Evolutionary conservation across 2,797 vertebrate species (phyloP).

Genomic region (Sebastes glaucus): DNA sequence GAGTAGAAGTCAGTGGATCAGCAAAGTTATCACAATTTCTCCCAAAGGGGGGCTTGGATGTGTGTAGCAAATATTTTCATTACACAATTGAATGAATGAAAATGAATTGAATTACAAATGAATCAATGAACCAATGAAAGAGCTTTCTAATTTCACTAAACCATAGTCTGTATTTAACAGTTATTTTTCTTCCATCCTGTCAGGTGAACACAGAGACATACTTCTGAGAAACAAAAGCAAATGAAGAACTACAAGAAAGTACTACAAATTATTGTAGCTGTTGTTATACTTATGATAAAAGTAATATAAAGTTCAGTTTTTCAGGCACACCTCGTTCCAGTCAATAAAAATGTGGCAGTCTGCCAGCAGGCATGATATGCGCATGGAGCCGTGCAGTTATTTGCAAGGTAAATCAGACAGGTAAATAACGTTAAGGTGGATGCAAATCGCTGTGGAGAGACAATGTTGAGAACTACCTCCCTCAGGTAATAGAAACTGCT

Average conservation of each 20-base stretch:
- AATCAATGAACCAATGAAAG: neutral
- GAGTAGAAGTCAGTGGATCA: neutral
- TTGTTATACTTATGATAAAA: neutral
- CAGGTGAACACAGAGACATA: neutral
- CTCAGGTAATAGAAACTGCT: neutral
- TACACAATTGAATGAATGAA: neutral
- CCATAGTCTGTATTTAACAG: neutral
- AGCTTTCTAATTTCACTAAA: neutral
- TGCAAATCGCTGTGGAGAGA: neutral
- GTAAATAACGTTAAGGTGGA: neutral
- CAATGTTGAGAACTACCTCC: neutral
- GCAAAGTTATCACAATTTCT: neutral
- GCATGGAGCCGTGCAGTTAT: neutral
- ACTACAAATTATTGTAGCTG: neutral
- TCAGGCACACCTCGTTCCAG: neutral
- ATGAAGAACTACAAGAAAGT: neutral
- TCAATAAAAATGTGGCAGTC: neutral
- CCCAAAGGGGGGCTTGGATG: neutral
- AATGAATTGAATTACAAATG: neutral
- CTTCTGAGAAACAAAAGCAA: neutral
- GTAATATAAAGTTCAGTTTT: neutral
- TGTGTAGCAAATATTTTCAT: neutral
- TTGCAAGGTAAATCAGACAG: constrained; percentile 54
- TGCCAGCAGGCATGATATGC: neutral
- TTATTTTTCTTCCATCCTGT: neutral